Percentiles rank a stretch among this genome's conserved stretches.
These are phyloP conservation scores for Strigamia transsilvanica DNA, from an alignment of 2,888 invertebrate species.

Conservation along the genomic window DNA sequence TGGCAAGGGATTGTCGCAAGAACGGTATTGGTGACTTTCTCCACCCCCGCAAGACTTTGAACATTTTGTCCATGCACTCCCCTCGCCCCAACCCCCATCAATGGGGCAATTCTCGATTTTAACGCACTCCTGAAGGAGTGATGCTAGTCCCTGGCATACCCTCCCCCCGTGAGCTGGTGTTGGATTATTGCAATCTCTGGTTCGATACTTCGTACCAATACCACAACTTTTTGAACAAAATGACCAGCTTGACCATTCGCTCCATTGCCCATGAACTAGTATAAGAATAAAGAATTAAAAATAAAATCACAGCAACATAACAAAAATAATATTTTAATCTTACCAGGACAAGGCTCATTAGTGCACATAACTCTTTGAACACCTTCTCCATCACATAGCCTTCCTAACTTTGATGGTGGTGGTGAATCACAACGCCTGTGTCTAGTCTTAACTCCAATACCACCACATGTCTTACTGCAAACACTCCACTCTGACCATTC, in stretches of 20 bases:
- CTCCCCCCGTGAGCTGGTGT: constrained; percentile 64
- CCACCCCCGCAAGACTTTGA: constrained; percentile 64
- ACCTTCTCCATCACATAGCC: constrained; percentile 63
- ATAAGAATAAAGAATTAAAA: not conserved
- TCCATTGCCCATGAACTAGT: constrained; percentile 63
- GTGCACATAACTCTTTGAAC: constrained; percentile 60
- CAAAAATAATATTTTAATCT: not conserved
- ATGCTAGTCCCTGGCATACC: constrained; percentile 63
- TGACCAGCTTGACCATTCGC: constrained; percentile 64
- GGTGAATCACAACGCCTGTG: constrained; percentile 65
- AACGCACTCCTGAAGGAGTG: not conserved
- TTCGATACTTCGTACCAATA: constrained; percentile 60
- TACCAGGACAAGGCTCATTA: constrained; percentile 63
- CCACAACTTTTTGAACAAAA: constrained; percentile 64
- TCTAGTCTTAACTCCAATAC: constrained; percentile 62
- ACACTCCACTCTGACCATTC: constrained; percentile 66
- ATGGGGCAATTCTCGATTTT: constrained; percentile 53
- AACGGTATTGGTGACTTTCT: constrained; percentile 60
- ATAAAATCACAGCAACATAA: constrained; percentile 56
- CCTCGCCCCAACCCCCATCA: constrained; percentile 63
- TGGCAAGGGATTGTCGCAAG: constrained; percentile 63
- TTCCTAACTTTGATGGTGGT: constrained; percentile 64
- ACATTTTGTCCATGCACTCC: constrained; percentile 65
- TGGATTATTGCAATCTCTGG: constrained; percentile 62
- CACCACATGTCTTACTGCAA: constrained; percentile 66